Evolutionary conservation across 2,888 invertebrate species (phyloP), one percentile per base, ranked within the genome.

Genomic region (Brachyptera risi): DNA sequence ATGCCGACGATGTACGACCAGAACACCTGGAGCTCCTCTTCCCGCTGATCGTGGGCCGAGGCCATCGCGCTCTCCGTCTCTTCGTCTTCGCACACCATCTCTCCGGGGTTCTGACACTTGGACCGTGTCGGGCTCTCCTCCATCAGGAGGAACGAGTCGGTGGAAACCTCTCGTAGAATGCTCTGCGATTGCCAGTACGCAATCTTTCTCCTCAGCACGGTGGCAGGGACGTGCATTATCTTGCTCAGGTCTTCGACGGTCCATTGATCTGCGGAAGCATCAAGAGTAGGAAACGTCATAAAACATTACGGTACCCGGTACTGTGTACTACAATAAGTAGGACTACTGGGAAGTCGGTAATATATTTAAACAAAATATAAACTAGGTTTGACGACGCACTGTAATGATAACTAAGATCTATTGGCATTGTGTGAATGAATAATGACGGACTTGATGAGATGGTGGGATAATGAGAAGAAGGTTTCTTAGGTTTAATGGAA

Each of bases 1-100:
- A 97, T 97, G 17, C 96, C 96, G 49, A 94, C 90, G 69, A 97
- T 95, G 71, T 96, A 97, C 0, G 95, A 92, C 97, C 97, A 97
- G 75, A 96, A 95, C 49, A 87, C 84, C 82, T 84, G 71, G 61
- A 96, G 78, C 73, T 96, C 96, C 68, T 94, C 94, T 76, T 96
- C 95, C 62, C 94, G 81, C 74, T 96, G 96, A 73, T 95, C 94
- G 73, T 93, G 92, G 1, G 93, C 90, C 19, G 95, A 95, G 1
- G 94, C 94, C 91, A 95, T 93, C 0, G 90, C 94, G 73, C 94
- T 94, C 75, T 96, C 96, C 1, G 86, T 80, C 74, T 96, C 96
- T 69, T 93, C 94, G 73, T 96, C 96, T 68, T 92, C 91, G 66
- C 89, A 86, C 27, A 83, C 75, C 65, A 88, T 83, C 66, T 88